phyloP scores from a whole-genome alignment of 2,797 vertebrate genomes.

The Chromobotia macracanthus region DNA sequence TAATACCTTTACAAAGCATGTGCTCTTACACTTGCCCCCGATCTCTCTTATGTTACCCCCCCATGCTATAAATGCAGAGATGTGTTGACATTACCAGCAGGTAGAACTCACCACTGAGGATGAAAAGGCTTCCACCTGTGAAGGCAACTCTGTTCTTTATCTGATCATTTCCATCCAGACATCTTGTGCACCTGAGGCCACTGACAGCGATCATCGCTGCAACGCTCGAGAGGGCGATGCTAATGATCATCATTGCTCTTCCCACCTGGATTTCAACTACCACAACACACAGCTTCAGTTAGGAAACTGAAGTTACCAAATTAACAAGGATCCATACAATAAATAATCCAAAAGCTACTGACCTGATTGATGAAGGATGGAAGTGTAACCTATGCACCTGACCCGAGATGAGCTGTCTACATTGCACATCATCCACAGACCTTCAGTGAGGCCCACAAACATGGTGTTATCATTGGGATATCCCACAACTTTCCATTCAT shows the following conservation, averaged over 20 bases:
- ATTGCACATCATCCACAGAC: conserved; percentile 72
- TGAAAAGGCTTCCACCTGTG: conserved; percentile 81
- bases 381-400: conserved; percentile 61
- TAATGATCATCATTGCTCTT: conserved; percentile 83
- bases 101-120: conserved; percentile 79
- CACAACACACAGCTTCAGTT: conserved; percentile 7
- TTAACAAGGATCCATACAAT: no score
- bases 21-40: no score
- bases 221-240: conserved; percentile 81
- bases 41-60: no score
- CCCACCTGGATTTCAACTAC: conserved; percentile 83
- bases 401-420: neutral
- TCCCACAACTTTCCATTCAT: conserved; percentile 68
- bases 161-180: conserved; percentile 78
- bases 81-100: neutral
- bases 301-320: neutral
- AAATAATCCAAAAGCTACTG: conserved; percentile 29
- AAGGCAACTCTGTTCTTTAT: conserved; percentile 82
- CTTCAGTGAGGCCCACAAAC: conserved; percentile 37
- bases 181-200: conserved; percentile 93
- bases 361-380: conserved; percentile 67
- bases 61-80: no score
- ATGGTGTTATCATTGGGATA: conserved; percentile 35
- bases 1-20: no score
- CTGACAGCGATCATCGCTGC: conserved; percentile 76